phyloP scores from a whole-genome alignment of 1,140 invertebrate genomes.

The Campoletis sonorensis region DNA sequence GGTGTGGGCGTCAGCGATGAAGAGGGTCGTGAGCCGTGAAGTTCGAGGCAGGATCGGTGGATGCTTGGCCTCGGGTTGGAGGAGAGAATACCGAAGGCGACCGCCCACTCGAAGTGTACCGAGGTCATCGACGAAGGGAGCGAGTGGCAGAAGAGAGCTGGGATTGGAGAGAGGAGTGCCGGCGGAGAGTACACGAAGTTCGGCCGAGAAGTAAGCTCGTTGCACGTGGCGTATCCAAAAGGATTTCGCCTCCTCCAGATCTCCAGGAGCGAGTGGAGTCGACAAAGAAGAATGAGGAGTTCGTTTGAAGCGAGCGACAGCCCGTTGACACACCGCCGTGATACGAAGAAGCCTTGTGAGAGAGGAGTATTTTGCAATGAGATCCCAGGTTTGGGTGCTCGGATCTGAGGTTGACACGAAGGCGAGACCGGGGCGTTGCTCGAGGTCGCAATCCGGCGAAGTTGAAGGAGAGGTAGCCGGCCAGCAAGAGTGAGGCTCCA shows the following conservation, averaged over 20 bases:
- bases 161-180: neutral
- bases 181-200: neutral
- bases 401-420: neutral
- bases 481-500: neutral
- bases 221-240: constrained; percentile 1
- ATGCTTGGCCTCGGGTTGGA: constrained; percentile 19
- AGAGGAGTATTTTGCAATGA: neutral
- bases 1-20: constrained; percentile 58
- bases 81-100: neutral
- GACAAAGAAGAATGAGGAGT: neutral
- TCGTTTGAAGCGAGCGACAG: too few species aligned
- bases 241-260: constrained; percentile 15
- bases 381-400: neutral
- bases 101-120: constrained; percentile 39
- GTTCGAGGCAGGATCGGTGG: constrained; percentile 26
- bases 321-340: neutral
- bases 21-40: neutral
- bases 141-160: neutral
- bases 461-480: neutral
- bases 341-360: constrained; percentile 5
- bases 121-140: constrained; percentile 30
- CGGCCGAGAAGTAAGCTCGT: neutral
- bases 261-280: neutral
- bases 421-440: constrained; percentile 23
- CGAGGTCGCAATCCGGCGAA: neutral